Base-by-base conservation (phyloP, 1,140 invertebrate species). In the Drosophila serrata region DNA sequence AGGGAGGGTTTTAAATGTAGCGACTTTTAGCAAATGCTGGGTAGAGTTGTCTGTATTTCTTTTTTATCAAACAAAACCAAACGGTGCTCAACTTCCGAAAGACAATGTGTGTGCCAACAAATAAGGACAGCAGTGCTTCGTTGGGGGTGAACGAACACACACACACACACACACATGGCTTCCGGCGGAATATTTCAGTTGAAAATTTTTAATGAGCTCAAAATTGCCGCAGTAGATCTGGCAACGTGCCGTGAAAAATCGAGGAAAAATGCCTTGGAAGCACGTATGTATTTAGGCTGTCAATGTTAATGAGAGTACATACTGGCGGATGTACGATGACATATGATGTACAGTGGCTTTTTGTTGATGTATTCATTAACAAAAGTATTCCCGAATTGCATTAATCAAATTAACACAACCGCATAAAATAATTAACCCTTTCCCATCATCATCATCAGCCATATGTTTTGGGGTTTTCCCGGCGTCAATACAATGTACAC, bases 141-240 rank as follows among this genome's bases (percentile, higher is more conserved):
- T 56, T 51, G 46, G 46, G 67, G 65, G 45, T 58, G 60, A 40
- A 65, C 40, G 40, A 45, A 51, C 35, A 63, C 69, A 69, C 39
- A 60, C 33, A 53, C 19, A 59, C 40, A 57, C 57, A 48, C 33
- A 53, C 19, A 59, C 40, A 57, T 51, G 48, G 81, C 78, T 90
- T 88, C 85, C 85, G 81, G 85, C 78, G 76, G 77, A 88, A 84
- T 84, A 88, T 88, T 88, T 88, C 85, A 88, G 85, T 90, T 88
- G 85, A 90, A 90, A 79, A 88, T 81, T 88, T 88, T 88, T 88
- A 88, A 88, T 88, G 85, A 88, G 85, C 85, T 85, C 75, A 45
- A 81, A 88, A 75, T 84, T 75, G 68, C 74, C 57, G 37, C 59
- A 76, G 60, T 51, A 74, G 51, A 43, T 55, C 33, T 48, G 35